Conservation (phyloP, 2,113 vertebrate species). For the Callospermophilus lateralis region DNA sequence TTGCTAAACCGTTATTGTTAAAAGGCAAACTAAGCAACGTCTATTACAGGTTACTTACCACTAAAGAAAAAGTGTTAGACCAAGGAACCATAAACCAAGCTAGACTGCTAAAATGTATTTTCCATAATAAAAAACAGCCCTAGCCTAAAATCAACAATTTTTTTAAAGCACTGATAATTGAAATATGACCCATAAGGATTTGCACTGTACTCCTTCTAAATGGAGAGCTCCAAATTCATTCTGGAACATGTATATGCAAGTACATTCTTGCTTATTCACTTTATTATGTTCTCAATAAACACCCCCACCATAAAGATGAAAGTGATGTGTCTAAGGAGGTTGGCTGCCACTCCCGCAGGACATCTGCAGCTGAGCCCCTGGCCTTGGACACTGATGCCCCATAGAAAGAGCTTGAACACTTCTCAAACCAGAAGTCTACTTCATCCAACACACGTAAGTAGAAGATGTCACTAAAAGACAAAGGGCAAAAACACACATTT, state of each 20-base stretch:
- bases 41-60: background rate
- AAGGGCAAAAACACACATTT: background rate
- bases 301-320: background rate
- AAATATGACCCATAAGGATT: background rate
- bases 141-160: background rate
- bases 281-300: background rate
- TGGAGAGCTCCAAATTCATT: background rate
- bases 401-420: background rate
- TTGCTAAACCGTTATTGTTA: slow-evolving; percentile 26
- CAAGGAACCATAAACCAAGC: background rate
- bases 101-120: slow-evolving; percentile 39
- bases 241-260: background rate
- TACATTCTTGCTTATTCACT: no score
- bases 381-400: background rate
- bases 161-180: background rate
- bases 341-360: background rate
- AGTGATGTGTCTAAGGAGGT: accelerated
- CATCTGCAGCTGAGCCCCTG: background rate
- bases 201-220: background rate
- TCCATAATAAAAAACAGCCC: background rate
- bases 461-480: background rate
- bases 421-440: background rate
- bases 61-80: background rate
- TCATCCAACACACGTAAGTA: background rate
- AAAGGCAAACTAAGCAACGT: background rate